Base-by-base conservation (phyloP, 2,888 invertebrate genomes). In the Dione vanillae region DNA sequence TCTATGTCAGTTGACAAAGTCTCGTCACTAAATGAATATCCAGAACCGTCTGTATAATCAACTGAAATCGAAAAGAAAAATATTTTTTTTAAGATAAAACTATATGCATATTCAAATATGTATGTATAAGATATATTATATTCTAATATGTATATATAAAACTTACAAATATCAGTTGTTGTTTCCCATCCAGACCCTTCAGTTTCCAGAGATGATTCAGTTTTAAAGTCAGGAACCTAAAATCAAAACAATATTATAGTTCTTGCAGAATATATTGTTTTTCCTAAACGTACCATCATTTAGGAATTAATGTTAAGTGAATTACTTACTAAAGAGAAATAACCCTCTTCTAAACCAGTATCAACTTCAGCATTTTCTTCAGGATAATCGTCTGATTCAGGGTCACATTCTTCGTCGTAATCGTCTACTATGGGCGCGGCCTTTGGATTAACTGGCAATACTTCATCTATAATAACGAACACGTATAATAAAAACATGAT, bases 391-490 rank as follows among this genome's bases (percentile, higher is more conserved):
- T 84, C 84, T 52, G 92, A 84, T 56, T 93, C 90, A 20, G 91
- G 88, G 81, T 91, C 86, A 80, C 93, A 94, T n/a, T 94, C 94
- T 40, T 91, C 88, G 61, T 94, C 94, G 47, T 90, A 89, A n/a
- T 94, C 93, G 8, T 87, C 89, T 76, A 83, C 78, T 14, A 87
- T 77, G 0, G 84, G 78, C 1, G 93, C 83, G 0, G 93, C 83
- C 62, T 85, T 88, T 8, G 89, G 83, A 27, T 94, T 94, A 0
- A 96, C 91, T 0, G 96, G 95, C 71, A 96, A 80, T 0, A 95
- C 89, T 78, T 96, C 94, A 85, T 96, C 96, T 96, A 78, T 35
- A 81, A 27, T 43, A 14, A 65, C 45, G 11, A 19, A 61, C 45
- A 20, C 66, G 7, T 12, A 59, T 11, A 16, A 54, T 37, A 16